Evolutionary conservation across 2,888 invertebrate genomes (phyloP).

Genomic region (Phasia obesa): DNA sequence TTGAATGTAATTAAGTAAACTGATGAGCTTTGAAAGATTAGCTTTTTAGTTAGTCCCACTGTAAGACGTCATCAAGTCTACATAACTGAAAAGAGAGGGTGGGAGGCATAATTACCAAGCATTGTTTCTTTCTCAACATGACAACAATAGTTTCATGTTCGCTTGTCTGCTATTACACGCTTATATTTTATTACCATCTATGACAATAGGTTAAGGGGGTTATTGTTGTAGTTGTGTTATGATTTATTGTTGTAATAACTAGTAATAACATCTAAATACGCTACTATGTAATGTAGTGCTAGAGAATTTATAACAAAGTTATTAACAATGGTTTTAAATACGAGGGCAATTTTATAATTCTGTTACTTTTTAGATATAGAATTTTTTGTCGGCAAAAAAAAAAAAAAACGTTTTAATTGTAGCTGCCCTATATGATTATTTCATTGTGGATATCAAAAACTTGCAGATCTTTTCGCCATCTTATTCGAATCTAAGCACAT

Average conservation of each 20-base stretch:
- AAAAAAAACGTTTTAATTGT: too few species aligned
- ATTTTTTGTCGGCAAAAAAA: too few species aligned
- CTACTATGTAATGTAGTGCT: conserved; percentile 32
- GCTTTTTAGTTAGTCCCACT: neutral
- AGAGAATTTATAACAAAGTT: neutral
- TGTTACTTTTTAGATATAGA: too few species aligned
- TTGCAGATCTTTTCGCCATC: too few species aligned
- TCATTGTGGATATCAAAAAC: too few species aligned
- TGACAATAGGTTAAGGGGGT: neutral
- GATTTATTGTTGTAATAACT: conserved; percentile 35
- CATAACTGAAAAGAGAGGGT: neutral
- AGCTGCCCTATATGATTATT: too few species aligned
- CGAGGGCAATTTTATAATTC: too few species aligned
- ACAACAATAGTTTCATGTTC: conserved; percentile 27
- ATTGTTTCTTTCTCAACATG: neutral
- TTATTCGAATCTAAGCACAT: too few species aligned
- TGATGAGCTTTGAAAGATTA: too few species aligned
- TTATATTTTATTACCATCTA: neutral
- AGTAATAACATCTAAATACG: conserved; percentile 18
- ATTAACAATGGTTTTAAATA: conserved; percentile 13
- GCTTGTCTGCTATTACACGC: conserved; percentile 26
- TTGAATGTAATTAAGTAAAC: too few species aligned
- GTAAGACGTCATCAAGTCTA: conserved; percentile 30
- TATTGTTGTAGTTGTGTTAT: conserved; percentile 28
- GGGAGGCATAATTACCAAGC: neutral